Evolutionary conservation across 2,113 vertebrate genomes (phyloP).

Genomic region (Pseudopodoces humilis): DNA sequence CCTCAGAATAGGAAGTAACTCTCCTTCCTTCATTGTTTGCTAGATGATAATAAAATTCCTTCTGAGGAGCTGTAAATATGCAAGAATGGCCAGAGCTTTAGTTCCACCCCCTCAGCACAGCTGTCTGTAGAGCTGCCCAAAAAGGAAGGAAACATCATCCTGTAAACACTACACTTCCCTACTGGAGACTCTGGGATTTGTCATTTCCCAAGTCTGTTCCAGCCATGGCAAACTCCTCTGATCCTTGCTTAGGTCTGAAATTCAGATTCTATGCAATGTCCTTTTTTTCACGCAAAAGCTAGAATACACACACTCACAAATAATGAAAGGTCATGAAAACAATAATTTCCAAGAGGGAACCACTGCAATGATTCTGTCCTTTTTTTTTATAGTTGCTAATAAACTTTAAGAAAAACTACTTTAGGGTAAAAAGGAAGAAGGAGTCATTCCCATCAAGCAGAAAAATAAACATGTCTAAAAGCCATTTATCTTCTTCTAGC

Average conservation of each 20-base stretch:
- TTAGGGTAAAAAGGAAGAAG: not conserved
- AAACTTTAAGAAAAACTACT: not conserved
- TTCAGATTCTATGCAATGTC: not conserved
- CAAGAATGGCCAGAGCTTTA: not conserved
- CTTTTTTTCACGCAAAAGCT: not conserved
- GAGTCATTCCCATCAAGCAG: not conserved
- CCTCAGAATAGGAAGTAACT: not conserved
- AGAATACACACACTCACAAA: not conserved
- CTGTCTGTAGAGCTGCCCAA: conserved; percentile 48
- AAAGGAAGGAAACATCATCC: conserved; percentile 20
- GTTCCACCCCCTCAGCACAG: conserved; percentile 54
- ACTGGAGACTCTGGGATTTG: conserved; percentile 5
- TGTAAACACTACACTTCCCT: conserved; percentile 33
- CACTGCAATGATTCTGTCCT: not conserved
- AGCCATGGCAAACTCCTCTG: not conserved
- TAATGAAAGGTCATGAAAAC: not conserved
- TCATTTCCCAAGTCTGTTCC: not conserved
- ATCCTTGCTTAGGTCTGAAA: not conserved
- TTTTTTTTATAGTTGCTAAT: not conserved
- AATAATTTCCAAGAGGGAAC: not conserved
- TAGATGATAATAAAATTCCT: not conserved
- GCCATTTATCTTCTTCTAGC: not conserved
- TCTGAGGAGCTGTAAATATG: not conserved
- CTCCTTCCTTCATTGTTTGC: not conserved
- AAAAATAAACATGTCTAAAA: not conserved